Base-by-base conservation (phyloP, 2,113 vertebrate species). In the Malaclemys terrapin region DNA sequence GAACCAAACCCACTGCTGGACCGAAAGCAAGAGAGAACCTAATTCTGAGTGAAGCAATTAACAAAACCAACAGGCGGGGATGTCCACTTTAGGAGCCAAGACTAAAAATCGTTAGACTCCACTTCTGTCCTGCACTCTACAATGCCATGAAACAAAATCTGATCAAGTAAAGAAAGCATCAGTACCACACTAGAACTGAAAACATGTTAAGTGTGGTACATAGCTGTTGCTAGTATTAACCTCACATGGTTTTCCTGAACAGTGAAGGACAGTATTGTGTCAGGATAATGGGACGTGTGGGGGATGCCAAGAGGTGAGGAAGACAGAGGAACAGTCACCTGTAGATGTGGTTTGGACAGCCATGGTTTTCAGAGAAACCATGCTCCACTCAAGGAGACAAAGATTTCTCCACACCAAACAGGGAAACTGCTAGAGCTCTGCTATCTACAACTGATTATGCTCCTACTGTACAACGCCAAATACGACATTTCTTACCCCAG, bases 1-100 rank as follows among this genome's bases (percentile, higher is more conserved):
- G 94, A 91, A 82, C 86, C 93, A 97, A 1, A 96, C 96, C 94
- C 94, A 92, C 89, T 88, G 31, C 62, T n/a, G 75, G 92, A 80
- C 81, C 80, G 83, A 78, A 87, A 85, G 50, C 69, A 82, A 31
- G 27, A 90, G n/a, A 1, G 0, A 80, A 0, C 42, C 81, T 25
- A 75, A 14, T 84, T 31, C 42, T 94, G 57, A 89, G 24, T 10
- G 56, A 57, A 20, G 54, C 22, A 54, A 84, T 79, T 35, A 83
- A 84, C n/a, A n/a, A 8, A 54, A 69, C 27, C 53, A 65, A 57
- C 19, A 38, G 31, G 29, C 76, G 47, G 8, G 57, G 57, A 20
- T 14, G 54, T 80, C 50, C 38, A 19, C 31, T 69, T 80, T 89
- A 93, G 49, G 65, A 93, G 84, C 52, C 9, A 52, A 13, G n/a